Conservation (phyloP, 2,113 vertebrate species). For the Trichechus manatus region DNA sequence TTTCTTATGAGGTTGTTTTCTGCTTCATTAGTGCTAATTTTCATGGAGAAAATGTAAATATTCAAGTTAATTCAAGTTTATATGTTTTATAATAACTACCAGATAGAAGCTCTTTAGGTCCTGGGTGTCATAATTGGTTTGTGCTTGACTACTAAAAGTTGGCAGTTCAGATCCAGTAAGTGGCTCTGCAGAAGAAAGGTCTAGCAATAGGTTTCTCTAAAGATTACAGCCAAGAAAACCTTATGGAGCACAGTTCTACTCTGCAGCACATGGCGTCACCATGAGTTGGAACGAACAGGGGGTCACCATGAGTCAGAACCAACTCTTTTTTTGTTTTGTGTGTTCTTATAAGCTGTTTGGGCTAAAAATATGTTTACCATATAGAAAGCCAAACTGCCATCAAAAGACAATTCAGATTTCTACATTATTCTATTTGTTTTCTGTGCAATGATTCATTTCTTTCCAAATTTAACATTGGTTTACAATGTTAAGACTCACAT, state of each 20-base stretch:
- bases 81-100: neutral
- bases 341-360: neutral
- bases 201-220: too few species aligned
- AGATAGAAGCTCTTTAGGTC: neutral
- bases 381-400: neutral
- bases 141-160: too few species aligned
- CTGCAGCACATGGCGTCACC: too few species aligned
- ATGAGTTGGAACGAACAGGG: too few species aligned
- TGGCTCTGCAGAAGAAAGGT: too few species aligned
- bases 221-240: too few species aligned
- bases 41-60: neutral
- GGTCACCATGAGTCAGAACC: too few species aligned
- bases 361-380: neutral
- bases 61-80: neutral
- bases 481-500: neutral
- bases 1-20: neutral
- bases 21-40: neutral
- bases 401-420: neutral
- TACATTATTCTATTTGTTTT: constrained; percentile 22
- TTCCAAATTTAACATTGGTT: neutral
- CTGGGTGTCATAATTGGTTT: too few species aligned
- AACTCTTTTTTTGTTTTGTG: too few species aligned
- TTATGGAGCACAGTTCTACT: too few species aligned
- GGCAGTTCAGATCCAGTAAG: too few species aligned
- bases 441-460: neutral